Percentiles rank a stretch among this genome's conserved stretches.
phyloP scores from a whole-genome alignment of 2,113 vertebrate genomes.

The Muntiacus reevesi region DNA sequence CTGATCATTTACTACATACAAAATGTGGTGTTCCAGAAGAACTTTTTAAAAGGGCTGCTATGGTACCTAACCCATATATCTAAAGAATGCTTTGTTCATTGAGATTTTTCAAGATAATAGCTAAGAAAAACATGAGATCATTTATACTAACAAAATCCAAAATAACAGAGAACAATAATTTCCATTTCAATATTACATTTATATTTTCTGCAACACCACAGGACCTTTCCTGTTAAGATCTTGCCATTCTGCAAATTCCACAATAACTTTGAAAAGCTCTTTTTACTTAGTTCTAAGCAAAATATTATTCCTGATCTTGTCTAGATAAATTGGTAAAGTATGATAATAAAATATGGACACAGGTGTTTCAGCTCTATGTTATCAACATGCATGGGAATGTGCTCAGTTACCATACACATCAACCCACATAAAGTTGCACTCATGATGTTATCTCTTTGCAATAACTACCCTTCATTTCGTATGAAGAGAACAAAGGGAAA shows the following conservation, averaged over 20 bases:
- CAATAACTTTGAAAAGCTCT: not conserved
- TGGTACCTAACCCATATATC: not conserved
- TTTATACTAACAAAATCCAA: not conserved
- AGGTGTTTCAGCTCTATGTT: not conserved
- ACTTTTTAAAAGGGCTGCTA: not conserved
- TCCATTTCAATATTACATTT: not conserved
- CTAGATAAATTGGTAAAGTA: not conserved
- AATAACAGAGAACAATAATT: not conserved
- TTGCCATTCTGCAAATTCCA: not conserved
- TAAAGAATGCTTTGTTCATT: not conserved
- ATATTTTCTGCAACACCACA: not conserved
- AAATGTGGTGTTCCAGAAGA: not conserved
- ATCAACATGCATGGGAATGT: not conserved
- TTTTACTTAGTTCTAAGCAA: not conserved
- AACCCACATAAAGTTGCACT: not conserved
- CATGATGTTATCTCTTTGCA: not conserved
- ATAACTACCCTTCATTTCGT: not conserved
- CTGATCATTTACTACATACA: not conserved
- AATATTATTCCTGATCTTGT: not conserved
- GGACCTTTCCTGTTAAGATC: not conserved
- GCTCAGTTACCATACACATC: not conserved
- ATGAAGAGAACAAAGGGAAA: not conserved
- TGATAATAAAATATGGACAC: not conserved
- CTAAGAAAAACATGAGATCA: not conserved
- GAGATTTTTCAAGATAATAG: slow-evolving; percentile 6